Conservation (phyloP, 2,113 vertebrate genomes). For the Daphoenositta chrysoptera region DNA sequence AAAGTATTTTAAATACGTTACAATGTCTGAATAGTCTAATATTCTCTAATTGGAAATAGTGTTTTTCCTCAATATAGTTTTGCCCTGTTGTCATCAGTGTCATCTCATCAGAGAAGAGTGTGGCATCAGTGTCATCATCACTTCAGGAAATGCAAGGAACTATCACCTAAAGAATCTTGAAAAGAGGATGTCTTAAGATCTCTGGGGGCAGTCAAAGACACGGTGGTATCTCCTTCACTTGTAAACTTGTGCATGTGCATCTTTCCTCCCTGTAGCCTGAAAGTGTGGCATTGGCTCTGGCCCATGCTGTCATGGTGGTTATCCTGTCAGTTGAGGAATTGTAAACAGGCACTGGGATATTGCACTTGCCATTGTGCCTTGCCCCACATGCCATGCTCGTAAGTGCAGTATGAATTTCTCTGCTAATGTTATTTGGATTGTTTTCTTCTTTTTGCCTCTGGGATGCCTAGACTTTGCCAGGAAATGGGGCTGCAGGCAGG, state of each 20-base stretch:
- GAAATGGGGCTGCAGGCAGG: neutral
- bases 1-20: neutral
- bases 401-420: neutral
- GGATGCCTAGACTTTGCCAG: neutral
- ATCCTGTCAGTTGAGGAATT: neutral
- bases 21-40: neutral
- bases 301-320: neutral
- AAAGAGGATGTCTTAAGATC: neutral
- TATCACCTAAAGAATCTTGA: neutral
- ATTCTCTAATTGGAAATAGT: neutral
- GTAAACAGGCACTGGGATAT: neutral
- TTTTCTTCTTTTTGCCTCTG: neutral
- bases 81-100: neutral
- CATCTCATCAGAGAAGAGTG: neutral
- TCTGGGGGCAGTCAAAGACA: neutral
- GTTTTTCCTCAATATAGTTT: neutral
- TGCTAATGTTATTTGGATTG: neutral
- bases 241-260: neutral
- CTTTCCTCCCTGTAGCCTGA: neutral
- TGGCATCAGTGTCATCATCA: neutral
- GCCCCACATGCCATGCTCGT: rapidly evolving
- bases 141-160: neutral
- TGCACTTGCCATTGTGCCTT: neutral
- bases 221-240: neutral
- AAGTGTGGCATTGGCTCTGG: neutral